A percentile compares a stretch with the other conserved stretches of the same genome.
These are phyloP conservation scores for Noctua comes DNA, from an alignment of 2,888 invertebrate genomes.

Conservation along the genomic window DNA sequence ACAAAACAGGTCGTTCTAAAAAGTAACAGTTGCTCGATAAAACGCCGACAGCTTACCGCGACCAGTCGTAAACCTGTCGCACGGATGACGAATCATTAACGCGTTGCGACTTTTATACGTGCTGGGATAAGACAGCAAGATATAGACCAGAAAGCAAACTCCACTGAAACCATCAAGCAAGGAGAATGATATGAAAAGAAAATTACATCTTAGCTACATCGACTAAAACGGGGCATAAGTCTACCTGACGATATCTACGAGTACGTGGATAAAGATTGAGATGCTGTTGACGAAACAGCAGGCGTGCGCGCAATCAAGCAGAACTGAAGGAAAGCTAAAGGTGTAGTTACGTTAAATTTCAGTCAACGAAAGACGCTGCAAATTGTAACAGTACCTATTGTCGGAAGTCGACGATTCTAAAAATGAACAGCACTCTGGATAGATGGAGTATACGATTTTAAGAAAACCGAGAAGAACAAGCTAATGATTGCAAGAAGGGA, in stretches of 20 bases:
- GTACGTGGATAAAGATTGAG: not conserved
- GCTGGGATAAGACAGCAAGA: not conserved
- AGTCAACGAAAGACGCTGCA: not conserved
- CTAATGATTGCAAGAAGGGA: not conserved
- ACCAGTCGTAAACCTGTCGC: constrained; percentile 71
- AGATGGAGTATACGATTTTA: not conserved
- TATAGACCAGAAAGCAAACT: constrained; percentile 15
- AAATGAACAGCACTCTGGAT: not conserved
- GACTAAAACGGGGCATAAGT: too few species aligned
- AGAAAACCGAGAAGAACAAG: not conserved
- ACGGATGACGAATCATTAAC: constrained; percentile 75
- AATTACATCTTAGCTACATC: too few species aligned
- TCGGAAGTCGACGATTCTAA: not conserved
- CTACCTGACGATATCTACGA: not conserved
- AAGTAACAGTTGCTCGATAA: constrained; percentile 49
- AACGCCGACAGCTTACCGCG: constrained; percentile 57
- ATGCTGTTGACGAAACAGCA: not conserved
- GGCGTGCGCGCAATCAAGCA: not conserved
- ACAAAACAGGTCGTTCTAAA: constrained; percentile 46
- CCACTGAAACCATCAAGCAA: too few species aligned
- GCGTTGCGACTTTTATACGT: constrained; percentile 60
- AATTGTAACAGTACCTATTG: not conserved
- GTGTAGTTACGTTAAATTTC: not conserved
- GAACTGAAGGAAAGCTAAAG: not conserved
- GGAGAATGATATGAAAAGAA: too few species aligned